These are phyloP conservation scores for Alosa sapidissima DNA, from an alignment of 2,797 vertebrate genomes.

Conservation along the genomic window DNA sequence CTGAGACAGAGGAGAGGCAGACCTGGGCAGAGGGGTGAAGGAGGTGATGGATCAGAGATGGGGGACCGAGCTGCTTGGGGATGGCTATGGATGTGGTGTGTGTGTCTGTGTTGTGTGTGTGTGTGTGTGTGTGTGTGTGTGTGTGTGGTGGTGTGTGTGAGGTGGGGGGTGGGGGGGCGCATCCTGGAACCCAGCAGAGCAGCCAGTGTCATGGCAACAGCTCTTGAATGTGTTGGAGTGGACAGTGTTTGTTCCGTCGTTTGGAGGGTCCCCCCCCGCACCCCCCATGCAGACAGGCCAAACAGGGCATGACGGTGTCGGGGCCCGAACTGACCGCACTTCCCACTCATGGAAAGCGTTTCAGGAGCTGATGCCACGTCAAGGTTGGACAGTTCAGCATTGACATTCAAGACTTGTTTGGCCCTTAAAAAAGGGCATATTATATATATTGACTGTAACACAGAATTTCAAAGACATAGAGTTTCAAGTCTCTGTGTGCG, in stretches of 20 bases:
- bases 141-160: constrained; percentile 1
- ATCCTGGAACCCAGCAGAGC: constrained; percentile 15
- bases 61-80: background rate
- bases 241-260: constrained; percentile 12
- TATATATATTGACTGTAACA: background rate
- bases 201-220: constrained; percentile 16
- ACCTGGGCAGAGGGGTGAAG: background rate
- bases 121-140: constrained; percentile 12
- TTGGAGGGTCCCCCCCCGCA: background rate
- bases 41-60: background rate
- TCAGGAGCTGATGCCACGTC: background rate
- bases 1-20: constrained; percentile 26
- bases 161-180: background rate
- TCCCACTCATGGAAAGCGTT: background rate
- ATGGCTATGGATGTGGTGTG: background rate
- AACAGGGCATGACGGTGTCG: constrained; percentile 15
- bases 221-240: background rate
- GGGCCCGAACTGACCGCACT: background rate
- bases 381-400: background rate
- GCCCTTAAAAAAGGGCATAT: background rate
- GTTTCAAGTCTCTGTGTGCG: too few relatives aligned
- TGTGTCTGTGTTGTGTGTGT: background rate
- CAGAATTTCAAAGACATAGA: background rate
- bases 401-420: background rate
- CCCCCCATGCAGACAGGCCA: background rate